A percentile compares a stretch with the other conserved stretches of the same genome.
These are phyloP conservation scores for Zoanthus sociatus DNA, from an alignment of 92 coral and sea anemone species.

Conservation along the genomic window DNA sequence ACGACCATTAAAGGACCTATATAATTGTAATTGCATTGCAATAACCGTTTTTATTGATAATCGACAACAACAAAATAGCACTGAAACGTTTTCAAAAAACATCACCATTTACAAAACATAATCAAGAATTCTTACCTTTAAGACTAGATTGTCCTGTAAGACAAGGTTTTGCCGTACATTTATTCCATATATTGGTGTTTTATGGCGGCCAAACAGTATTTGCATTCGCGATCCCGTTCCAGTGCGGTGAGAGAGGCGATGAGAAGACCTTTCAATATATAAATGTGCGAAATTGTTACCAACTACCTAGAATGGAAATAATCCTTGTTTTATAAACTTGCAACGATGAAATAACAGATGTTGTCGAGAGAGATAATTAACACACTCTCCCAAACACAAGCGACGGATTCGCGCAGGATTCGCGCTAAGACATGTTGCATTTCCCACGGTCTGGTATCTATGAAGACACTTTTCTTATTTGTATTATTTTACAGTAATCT, in stretches of 20 bases:
- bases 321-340: constrained; percentile 6
- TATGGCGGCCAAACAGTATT: background rate
- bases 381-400: background rate
- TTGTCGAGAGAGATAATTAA: background rate
- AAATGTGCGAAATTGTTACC: background rate
- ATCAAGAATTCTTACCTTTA: background rate
- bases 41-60: background rate
- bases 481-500: constrained; percentile 46
- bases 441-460: constrained; percentile 47
- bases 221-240: background rate
- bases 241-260: background rate
- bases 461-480: constrained; percentile 7
- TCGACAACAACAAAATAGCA: background rate
- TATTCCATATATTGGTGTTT: background rate
- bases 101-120: background rate
- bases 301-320: background rate
- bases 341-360: constrained; percentile 15
- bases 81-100: background rate
- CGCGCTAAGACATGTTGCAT: background rate
- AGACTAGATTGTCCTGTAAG: background rate
- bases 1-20: background rate
- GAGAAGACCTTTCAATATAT: background rate
- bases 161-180: background rate
- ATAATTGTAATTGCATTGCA: background rate
- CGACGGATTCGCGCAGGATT: background rate